These are phyloP conservation scores for Anguilla pacifica DNA, from an alignment of 2,797 vertebrate species.

Conservation along the genomic window DNA sequence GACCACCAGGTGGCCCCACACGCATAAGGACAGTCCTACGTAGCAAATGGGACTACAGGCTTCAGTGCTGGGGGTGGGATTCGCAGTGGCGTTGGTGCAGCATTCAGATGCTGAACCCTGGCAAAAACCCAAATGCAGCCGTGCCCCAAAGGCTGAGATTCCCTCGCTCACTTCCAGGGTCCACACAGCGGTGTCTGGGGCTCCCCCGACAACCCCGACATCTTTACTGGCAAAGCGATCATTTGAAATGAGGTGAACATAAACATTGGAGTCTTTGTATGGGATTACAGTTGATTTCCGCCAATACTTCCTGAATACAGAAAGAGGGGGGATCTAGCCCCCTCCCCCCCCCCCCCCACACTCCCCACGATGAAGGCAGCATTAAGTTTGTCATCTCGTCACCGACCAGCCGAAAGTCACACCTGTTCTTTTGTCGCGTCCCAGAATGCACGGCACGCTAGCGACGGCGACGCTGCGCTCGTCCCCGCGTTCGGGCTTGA, in stretches of 20 bases:
- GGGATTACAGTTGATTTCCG: not conserved
- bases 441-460: not conserved
- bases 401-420: not conserved
- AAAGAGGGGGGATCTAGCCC: not conserved
- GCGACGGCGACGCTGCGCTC: not conserved
- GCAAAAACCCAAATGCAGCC: not conserved
- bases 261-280: constrained; percentile 6
- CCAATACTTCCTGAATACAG: not conserved
- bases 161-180: not conserved
- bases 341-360: not conserved
- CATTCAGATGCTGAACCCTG: not conserved
- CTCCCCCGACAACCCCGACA: not conserved
- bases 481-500: not conserved
- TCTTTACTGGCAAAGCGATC: not conserved
- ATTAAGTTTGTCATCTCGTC: not conserved
- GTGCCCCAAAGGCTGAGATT: not conserved
- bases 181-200: not conserved
- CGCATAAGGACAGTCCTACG: constrained; percentile 25
- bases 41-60: not conserved
- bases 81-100: not conserved
- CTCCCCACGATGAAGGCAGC: not conserved
- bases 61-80: not conserved
- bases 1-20: constrained; percentile 55
- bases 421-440: constrained; percentile 26
- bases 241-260: not conserved